Evolutionary conservation across 1,140 invertebrate genomes (phyloP), one percentile per base, ranked within the genome.

Genomic region (Ceratoteleas bidentatus): DNA sequence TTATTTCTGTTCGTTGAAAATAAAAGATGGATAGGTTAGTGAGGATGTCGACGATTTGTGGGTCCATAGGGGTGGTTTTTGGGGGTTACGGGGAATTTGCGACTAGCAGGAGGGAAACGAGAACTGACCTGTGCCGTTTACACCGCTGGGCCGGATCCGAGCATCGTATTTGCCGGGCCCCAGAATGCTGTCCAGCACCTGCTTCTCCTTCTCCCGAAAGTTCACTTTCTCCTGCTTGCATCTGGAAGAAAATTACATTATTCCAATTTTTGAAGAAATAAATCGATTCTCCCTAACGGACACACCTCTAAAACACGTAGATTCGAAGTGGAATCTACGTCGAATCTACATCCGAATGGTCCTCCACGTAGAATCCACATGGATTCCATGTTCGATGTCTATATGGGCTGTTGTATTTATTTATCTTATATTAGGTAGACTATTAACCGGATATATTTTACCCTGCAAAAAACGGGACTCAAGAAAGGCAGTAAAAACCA

Each of bases 181-280:
- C 84, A 98, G 93, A 90, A 98, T 98, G 91, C 96, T 94, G 92
- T 98, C 97, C 90, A 98, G 92, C 85, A 98, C 96, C 92, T 97
- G 95, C 91, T 98, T 98, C 92, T 98, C 97, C 91, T 96, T 98
- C 93, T 97, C 96, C 83, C 97, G 94, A 92, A 96, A 97, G 93
- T 97, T 97, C 89, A 95, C 94, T 91, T 95, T 95, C 62, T 2
- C 80, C 64, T 60, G 83, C 84, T 77, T 75, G 81, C 90, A 92
- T 90, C 49, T 52, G 14, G 6, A 49, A 11, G 14, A 11, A 13
- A 6, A 6, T 49, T 49, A 49, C 14, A 54, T 36, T 13, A 7
- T 13, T 54, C n/a, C 24, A 36, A 43, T 43, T 1, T n/a, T n/a
- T 9, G n/a, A n/a, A n/a, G n/a, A n/a, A n/a, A n/a, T n/a, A n/a